These are phyloP conservation scores for Orycteropus afer DNA, from an alignment of 2,113 vertebrate genomes.

Conservation along the genomic window DNA sequence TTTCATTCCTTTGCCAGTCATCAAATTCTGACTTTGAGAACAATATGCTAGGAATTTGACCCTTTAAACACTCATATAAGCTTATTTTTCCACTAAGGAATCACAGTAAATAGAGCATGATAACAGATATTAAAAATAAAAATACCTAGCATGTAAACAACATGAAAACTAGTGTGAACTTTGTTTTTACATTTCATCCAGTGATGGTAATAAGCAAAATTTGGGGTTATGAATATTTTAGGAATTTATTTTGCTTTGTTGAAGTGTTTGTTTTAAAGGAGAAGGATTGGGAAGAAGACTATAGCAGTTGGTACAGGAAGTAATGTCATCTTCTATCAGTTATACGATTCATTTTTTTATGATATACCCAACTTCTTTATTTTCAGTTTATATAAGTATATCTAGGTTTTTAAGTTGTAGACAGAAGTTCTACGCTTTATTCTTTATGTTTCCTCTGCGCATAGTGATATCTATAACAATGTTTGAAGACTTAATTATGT, in stretches of 20 bases:
- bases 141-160: background rate
- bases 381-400: constrained; percentile 6
- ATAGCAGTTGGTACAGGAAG: background rate
- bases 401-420: background rate
- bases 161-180: background rate
- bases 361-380: background rate
- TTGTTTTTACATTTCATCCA: background rate
- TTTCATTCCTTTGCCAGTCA: background rate
- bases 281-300: background rate
- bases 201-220: background rate
- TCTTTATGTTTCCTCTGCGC: background rate
- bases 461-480: background rate
- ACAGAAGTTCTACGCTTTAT: background rate
- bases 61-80: background rate
- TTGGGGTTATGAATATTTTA: background rate
- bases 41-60: background rate
- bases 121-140: background rate
- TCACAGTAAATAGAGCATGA: background rate
- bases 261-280: background rate
- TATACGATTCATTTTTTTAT: background rate
- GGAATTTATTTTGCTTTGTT: background rate
- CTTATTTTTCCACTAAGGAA: background rate
- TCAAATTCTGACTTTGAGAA: background rate
- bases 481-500: background rate
- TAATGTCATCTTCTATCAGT: background rate